phyloP scores from a whole-genome alignment of 2,888 invertebrate species.

The Autographa pulchrina region DNA sequence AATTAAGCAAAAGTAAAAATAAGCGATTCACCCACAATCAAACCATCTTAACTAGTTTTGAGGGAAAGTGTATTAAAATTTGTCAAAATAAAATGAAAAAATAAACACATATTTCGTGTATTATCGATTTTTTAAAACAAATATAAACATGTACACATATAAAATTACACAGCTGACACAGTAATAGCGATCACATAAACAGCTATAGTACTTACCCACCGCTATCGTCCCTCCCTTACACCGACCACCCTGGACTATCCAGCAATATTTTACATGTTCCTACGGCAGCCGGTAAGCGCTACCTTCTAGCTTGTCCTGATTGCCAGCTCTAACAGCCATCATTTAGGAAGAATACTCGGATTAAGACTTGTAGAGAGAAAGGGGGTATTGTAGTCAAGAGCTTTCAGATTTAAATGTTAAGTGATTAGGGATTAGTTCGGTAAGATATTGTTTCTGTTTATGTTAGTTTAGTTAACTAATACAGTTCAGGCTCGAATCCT shows the following conservation, averaged over 20 bases:
- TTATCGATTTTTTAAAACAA: too few relatives aligned
- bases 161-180: too few relatives aligned
- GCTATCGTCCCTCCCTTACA: slow-evolving; percentile 31
- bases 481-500: too few relatives aligned
- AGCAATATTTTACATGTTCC: slow-evolving; percentile 71
- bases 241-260: slow-evolving; percentile 41
- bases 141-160: too few relatives aligned
- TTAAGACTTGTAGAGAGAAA: slow-evolving; percentile 61
- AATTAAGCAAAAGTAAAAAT: too few relatives aligned
- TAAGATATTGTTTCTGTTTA: neutral
- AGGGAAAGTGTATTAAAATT: too few relatives aligned
- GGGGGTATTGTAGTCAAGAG: slow-evolving; percentile 21
- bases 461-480: neutral
- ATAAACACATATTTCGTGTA: too few relatives aligned
- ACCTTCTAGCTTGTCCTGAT: slow-evolving; percentile 64
- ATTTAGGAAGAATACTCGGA: slow-evolving; percentile 72
- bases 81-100: too few relatives aligned
- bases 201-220: neutral
- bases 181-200: neutral
- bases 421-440: slow-evolving; percentile 12
- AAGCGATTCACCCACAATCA: too few relatives aligned
- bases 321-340: slow-evolving; percentile 73
- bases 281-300: slow-evolving; percentile 61
- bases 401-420: slow-evolving; percentile 15
- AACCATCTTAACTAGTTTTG: too few relatives aligned